Evolutionary conservation across 2,113 vertebrate species (phyloP).

Genomic region (Pseudorectes ferrugineus): DNA sequence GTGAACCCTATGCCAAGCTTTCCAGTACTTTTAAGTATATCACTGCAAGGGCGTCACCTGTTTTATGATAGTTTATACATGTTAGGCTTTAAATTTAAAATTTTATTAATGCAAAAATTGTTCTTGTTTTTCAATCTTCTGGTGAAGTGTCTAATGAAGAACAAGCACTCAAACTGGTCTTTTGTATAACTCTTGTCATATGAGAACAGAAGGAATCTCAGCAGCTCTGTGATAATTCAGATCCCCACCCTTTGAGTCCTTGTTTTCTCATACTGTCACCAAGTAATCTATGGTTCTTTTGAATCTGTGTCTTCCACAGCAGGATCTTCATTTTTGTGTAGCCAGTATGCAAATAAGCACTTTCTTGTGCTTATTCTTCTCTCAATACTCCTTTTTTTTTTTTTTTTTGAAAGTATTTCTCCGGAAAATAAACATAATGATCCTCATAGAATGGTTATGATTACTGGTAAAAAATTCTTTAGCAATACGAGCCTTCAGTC

Average conservation of each 20-base stretch:
- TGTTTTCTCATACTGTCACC: background rate
- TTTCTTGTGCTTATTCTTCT: background rate
- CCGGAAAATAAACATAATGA: background rate
- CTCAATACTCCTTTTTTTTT: background rate
- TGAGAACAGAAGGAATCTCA: background rate
- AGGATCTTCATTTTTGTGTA: background rate
- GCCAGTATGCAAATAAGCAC: background rate
- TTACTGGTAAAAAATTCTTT: background rate
- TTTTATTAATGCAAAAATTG: background rate
- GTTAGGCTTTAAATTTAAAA: background rate
- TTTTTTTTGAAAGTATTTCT: background rate
- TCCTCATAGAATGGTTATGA: background rate
- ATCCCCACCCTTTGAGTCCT: background rate
- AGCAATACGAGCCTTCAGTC: background rate
- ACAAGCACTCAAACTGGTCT: background rate
- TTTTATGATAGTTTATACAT: background rate
- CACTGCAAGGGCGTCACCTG: background rate
- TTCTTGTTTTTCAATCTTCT: background rate
- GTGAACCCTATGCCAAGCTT: background rate
- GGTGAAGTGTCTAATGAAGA: background rate
- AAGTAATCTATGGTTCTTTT: background rate
- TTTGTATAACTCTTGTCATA: background rate
- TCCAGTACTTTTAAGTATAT: background rate
- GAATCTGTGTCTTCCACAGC: background rate
- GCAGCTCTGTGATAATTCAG: background rate